Conservation (phyloP, 2,888 invertebrate species). For the Limenitis camilla region DNA sequence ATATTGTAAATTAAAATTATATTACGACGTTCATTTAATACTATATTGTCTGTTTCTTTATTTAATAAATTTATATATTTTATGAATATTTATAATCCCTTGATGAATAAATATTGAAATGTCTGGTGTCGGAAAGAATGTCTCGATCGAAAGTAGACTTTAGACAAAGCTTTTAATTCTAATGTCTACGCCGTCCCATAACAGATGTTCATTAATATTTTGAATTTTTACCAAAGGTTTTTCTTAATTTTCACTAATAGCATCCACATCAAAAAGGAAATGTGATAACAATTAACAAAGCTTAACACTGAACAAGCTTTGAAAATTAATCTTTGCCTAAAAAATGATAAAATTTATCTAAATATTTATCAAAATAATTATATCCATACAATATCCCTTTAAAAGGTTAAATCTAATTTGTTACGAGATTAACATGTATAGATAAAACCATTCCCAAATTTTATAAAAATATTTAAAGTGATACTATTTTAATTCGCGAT, state of each 20-base stretch:
- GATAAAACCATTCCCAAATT: slow-evolving; percentile 40
- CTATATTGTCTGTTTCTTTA: slow-evolving; percentile 15
- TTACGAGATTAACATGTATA: neutral
- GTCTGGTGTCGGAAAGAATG: neutral
- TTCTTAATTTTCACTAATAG: neutral
- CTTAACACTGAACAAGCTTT: too few relatives aligned
- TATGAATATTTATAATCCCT: neutral
- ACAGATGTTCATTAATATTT: slow-evolving; percentile 6
- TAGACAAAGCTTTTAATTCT: neutral
- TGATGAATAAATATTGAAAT: too few relatives aligned
- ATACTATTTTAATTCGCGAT: slow-evolving; percentile 52
- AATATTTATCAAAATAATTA: neutral
- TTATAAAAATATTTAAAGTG: slow-evolving; percentile 41
- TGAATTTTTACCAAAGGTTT: slow-evolving; percentile 3
- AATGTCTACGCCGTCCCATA: slow-evolving; percentile 8
- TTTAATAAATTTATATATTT: neutral
- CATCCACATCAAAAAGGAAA: neutral
- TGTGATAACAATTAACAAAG: neutral
- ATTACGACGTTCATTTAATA: slow-evolving; percentile 19
- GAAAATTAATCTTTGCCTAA: neutral
- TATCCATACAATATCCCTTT: neutral
- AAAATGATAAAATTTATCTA: neutral
- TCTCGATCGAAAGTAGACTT: neutral
- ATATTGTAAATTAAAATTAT: slow-evolving; percentile 38
- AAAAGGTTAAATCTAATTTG: neutral